A percentile compares a stretch with the other conserved stretches of the same genome.
These are phyloP conservation scores for Peromyscus attwateri DNA, from an alignment of 2,797 vertebrate genomes.

Conservation along the genomic window DNA sequence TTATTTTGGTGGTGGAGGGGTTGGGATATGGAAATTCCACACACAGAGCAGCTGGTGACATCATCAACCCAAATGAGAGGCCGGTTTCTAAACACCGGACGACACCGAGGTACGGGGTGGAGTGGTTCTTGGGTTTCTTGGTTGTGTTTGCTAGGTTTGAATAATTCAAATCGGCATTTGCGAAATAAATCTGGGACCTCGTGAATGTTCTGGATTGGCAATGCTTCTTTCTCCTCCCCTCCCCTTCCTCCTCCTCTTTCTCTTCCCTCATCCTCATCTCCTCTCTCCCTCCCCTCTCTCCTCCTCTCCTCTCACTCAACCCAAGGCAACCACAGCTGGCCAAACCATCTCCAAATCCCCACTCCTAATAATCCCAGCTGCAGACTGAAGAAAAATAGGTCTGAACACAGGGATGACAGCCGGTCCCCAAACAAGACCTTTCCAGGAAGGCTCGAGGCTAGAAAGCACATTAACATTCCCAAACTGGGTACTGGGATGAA, in stretches of 20 bases:
- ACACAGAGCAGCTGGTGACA: slow-evolving; percentile 69
- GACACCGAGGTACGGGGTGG: slow-evolving; percentile 53
- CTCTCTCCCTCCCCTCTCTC: too few relatives aligned
- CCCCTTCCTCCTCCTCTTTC: accelerated
- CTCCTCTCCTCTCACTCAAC: too few relatives aligned
- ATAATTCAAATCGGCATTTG: slow-evolving; percentile 62
- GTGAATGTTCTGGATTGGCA: not conserved
- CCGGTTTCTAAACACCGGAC: slow-evolving; percentile 52
- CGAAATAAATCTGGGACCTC: slow-evolving; percentile 64
- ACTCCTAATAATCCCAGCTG: not conserved
- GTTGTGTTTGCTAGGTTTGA: not conserved
- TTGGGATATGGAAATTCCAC: slow-evolving; percentile 59
- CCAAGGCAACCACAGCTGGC: not conserved
- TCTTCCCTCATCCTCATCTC: too few relatives aligned
- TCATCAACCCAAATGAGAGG: slow-evolving; percentile 61
- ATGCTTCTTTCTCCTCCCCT: too few relatives aligned
- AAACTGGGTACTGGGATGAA: not conserved
- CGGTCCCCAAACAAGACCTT: not conserved
- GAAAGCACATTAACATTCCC: not conserved
- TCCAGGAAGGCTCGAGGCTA: not conserved
- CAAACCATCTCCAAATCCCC: not conserved
- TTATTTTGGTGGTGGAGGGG: slow-evolving; percentile 40
- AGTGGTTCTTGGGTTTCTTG: slow-evolving; percentile 1
- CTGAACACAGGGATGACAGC: not conserved
- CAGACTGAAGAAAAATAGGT: slow-evolving; percentile 30